Conservation (phyloP, 2,797 vertebrate genomes). For the Myripristis jacobus region DNA sequence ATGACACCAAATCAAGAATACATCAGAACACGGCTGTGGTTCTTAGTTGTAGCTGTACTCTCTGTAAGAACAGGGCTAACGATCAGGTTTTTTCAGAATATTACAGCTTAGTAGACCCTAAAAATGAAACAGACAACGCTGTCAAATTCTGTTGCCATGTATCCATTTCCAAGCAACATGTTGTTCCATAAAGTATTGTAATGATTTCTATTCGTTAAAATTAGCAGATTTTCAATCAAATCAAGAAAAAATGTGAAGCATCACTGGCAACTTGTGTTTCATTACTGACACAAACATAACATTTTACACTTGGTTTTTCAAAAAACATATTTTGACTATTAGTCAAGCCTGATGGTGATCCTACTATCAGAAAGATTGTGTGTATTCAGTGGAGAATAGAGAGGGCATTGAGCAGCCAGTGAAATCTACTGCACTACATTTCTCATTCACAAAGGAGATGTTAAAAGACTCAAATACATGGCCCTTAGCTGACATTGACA, state of each 20-base stretch:
- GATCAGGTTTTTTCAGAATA: slow-evolving; percentile 18
- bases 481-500: slow-evolving; percentile 52
- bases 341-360: slow-evolving; percentile 7
- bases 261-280: too few species aligned
- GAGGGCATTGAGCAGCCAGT: slow-evolving; percentile 13
- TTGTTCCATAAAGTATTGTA: too few species aligned
- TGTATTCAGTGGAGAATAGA: slow-evolving; percentile 22
- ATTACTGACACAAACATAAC: too few species aligned
- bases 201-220: too few species aligned
- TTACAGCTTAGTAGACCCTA: slow-evolving; percentile 7
- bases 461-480: slow-evolving; percentile 38
- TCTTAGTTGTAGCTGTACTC: slow-evolving; percentile 28
- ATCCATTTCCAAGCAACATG: background rate
- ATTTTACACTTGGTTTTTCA: slow-evolving; percentile 10
- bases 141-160: background rate
- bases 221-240: too few species aligned
- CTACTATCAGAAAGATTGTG: slow-evolving; percentile 15
- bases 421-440: slow-evolving; percentile 36
- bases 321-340: slow-evolving; percentile 23
- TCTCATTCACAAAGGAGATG: slow-evolving; percentile 46
- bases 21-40: slow-evolving; percentile 46
- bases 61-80: background rate
- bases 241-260: too few species aligned
- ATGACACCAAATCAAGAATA: slow-evolving; percentile 67
- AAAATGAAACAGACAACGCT: slow-evolving; percentile 13